phyloP scores from a whole-genome alignment of 2,113 vertebrate species.

The Scatophagus argus region DNA sequence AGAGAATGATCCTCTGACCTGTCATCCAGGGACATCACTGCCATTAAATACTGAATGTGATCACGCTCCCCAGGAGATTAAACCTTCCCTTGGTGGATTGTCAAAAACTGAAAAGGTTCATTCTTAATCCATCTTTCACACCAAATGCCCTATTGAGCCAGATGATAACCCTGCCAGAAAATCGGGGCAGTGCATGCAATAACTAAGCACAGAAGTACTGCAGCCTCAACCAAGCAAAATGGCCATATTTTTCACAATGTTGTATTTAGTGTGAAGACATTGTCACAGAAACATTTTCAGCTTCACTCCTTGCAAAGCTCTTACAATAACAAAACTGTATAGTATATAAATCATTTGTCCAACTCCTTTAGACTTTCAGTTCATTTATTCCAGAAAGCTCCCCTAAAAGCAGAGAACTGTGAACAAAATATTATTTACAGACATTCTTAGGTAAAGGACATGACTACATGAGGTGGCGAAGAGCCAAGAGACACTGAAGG shows the following conservation, averaged over 20 bases:
- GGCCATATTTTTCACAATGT: neutral
- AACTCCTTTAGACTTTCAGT: neutral
- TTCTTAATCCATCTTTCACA: neutral
- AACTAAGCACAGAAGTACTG: neutral
- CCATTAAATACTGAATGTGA: neutral
- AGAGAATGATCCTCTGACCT: neutral
- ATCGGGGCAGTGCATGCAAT: neutral
- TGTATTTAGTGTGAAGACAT: neutral
- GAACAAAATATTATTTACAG: conserved; percentile 72
- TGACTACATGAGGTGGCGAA: conserved; percentile 63
- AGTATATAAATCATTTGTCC: neutral
- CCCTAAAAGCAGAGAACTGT: conserved; percentile 33
- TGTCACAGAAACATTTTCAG: neutral
- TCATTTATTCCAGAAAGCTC: conserved; percentile 15
- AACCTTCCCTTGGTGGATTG: neutral
- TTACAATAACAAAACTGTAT: neutral
- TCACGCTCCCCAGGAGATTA: neutral
- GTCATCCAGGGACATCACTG: neutral
- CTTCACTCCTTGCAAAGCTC: neutral
- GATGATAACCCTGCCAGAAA: neutral
- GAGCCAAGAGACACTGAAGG: conserved; percentile 62
- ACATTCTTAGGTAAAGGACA: conserved; percentile 73
- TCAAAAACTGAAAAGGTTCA: neutral
- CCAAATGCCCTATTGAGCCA: neutral
- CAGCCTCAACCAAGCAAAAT: neutral